Evolutionary conservation across 2,797 vertebrate species (phyloP), one percentile per base, ranked within the genome.

Genomic region (Ptychobarbus kaznakovi): DNA sequence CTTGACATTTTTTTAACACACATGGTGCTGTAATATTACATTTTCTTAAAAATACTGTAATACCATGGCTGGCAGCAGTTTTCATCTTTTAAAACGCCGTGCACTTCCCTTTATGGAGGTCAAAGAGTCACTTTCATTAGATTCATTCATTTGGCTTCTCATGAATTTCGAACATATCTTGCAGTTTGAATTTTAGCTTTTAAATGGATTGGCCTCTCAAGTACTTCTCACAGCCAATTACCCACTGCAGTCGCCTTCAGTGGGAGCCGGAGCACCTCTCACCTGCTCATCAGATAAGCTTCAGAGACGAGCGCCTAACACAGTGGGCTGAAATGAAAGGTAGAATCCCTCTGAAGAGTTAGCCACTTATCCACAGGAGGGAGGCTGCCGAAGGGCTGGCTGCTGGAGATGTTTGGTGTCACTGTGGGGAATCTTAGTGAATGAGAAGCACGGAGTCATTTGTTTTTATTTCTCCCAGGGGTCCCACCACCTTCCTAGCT

Each of bases 61-160:
- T 40, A 69, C 32, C 11, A 22, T 28, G 32, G 35, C 82, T 40
- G 63, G 46, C 22, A 83, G 61, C 44, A 40, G 20, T 51, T 49
- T 75, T 65, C 22, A 68, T 76, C 73, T 83, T 66, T 20, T 49
- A 35, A 80, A 85, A 18, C 11, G 2, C 42, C 2, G 0, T 46
- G 7, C 61, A n/a, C 44, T 80, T 58, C n/a, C 11, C 38, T 73
- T 35, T 66, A 32, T 63, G 84, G 56, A 81, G 72, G 88, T 87
- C 76, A 84, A 68, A 74, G 81, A 80, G 76, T 81, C 49, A 4
- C 46, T 73, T 87, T 86, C 84, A 88, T 88, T 87, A 85, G 68
- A 51, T 80, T 82, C 18, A 10, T 86, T 63, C n/a, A 82, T 86
- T 65, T 74, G 81, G 46, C 68, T 84, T 49, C 83, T 87, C 66